phyloP scores from a whole-genome alignment of 2,797 vertebrate genomes.

The Sebastes matsubarae region DNA sequence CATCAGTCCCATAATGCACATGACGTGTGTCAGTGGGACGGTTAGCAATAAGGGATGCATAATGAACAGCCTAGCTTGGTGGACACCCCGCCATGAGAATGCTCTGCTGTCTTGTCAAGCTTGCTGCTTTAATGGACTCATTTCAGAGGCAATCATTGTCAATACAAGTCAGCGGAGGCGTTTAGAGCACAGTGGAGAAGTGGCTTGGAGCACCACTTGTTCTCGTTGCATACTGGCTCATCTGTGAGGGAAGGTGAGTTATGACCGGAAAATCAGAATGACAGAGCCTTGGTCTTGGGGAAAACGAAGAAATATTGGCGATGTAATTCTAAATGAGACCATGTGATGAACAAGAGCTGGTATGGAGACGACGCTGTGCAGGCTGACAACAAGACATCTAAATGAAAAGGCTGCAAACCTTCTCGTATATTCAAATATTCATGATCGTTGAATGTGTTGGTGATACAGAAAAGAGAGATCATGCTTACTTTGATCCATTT shows the following conservation, averaged over 20 bases:
- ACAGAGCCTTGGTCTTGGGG: conserved; percentile 84
- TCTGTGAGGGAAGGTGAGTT: conserved; percentile 84
- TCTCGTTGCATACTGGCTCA: conserved; percentile 78
- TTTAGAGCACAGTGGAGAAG: conserved; percentile 66
- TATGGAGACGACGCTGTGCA: conserved; percentile 73
- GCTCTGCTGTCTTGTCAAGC: conserved; percentile 83
- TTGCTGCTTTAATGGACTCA: conserved; percentile 90
- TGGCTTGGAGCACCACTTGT: conserved; percentile 20
- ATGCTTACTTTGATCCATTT: not conserved
- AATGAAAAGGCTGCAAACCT: conserved; percentile 88
- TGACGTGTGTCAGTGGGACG: conserved; percentile 76
- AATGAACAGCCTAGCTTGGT: conserved; percentile 74
- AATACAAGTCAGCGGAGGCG: conserved; percentile 87
- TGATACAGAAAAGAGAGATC: not conserved
- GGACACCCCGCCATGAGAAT: conserved; percentile 55
- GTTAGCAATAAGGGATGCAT: conserved; percentile 77
- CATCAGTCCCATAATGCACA: conserved; percentile 76
- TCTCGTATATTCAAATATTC: conserved; percentile 88
- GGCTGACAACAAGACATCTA: conserved; percentile 89
- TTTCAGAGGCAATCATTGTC: conserved; percentile 95
- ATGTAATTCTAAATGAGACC: conserved; percentile 82
- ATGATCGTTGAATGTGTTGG: conserved; percentile 81
- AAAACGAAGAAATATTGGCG: conserved; percentile 82
- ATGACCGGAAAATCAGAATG: conserved; percentile 84
- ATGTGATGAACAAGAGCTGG: conserved; percentile 85